Percentiles rank a stretch among this genome's conserved stretches.
Evolutionary conservation across 2,888 invertebrate species (phyloP).

Genomic region (Linyphia triangularis): DNA sequence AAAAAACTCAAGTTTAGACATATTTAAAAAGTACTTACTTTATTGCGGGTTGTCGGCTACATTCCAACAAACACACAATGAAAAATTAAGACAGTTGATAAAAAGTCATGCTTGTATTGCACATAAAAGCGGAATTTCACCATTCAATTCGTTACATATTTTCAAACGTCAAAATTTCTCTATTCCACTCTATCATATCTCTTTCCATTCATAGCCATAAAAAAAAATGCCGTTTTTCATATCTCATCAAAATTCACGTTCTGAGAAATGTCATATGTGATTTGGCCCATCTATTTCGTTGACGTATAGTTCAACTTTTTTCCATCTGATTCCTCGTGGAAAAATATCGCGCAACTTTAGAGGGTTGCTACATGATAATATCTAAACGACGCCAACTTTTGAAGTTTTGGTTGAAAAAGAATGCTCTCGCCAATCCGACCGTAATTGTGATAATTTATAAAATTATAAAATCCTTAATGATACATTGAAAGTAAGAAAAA

Average conservation of each 20-base stretch:
- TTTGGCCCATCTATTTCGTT: slow-evolving; percentile 9
- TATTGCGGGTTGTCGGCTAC: background rate
- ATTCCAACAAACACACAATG: background rate
- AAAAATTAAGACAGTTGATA: background rate
- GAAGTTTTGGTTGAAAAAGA: background rate
- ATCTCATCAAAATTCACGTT: slow-evolving; percentile 28
- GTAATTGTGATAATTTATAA: background rate
- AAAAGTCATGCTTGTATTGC: background rate
- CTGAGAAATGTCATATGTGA: background rate
- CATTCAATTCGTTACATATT: background rate
- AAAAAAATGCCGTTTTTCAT: slow-evolving; percentile 5
- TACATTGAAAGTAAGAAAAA: no score
- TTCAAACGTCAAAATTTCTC: background rate
- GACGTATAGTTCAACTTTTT: slow-evolving; percentile 13
- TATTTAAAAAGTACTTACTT: slow-evolving; percentile 6
- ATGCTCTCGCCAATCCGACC: background rate
- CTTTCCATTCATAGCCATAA: background rate
- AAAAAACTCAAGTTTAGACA: no score
- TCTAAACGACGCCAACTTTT: slow-evolving; percentile 35
- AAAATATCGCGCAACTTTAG: slow-evolving; percentile 10
- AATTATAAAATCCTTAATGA: no score
- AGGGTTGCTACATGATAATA: slow-evolving; percentile 34
- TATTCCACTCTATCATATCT: background rate
- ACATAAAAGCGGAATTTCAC: background rate
- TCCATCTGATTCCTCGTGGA: slow-evolving; percentile 59